Conservation (phyloP, 37 sponge, comb jelly and placozoan species). For the Diacarnus erythraeanus region DNA sequence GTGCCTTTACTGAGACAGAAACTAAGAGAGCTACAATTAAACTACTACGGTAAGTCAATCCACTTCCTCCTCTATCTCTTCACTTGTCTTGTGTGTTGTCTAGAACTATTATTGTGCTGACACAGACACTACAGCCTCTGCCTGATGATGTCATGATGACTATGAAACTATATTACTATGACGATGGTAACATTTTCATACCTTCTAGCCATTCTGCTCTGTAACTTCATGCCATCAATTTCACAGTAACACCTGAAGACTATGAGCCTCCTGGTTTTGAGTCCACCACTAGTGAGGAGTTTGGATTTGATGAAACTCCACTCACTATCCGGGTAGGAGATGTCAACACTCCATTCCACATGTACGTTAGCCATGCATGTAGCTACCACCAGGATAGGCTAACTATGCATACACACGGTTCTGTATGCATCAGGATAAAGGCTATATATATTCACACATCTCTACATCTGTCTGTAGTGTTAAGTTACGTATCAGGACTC, state of each 20-base stretch:
- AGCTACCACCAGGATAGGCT: too few relatives aligned
- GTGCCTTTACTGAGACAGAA: constrained; percentile 66
- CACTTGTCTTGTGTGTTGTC: neutral
- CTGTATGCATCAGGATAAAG: neutral
- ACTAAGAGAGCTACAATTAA: constrained; percentile 85
- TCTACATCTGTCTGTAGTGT: constrained; percentile 57
- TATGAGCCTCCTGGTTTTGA: constrained; percentile 88
- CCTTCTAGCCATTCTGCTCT: neutral
- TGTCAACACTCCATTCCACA: constrained; percentile 52
- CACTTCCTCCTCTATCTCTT: neutral
- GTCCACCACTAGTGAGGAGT: constrained; percentile 43
- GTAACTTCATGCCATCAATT: neutral
- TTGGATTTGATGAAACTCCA: constrained; percentile 57
- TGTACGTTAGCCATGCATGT: too few relatives aligned
- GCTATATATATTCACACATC: too few relatives aligned
- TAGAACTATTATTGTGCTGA: constrained; percentile 89
- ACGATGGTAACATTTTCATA: constrained; percentile 53
- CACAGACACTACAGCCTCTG: constrained; percentile 89
- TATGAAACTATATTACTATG: constrained; percentile 90
- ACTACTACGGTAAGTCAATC: constrained; percentile 58
- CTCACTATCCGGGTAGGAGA: constrained; percentile 71
- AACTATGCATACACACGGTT: constrained; percentile 8
- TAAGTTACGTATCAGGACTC: constrained; percentile 77
- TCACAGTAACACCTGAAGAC: constrained; percentile 77
- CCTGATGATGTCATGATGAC: constrained; percentile 95